Conservation (phyloP, 2,797 vertebrate genomes). For the Etheostoma perlongum region DNA sequence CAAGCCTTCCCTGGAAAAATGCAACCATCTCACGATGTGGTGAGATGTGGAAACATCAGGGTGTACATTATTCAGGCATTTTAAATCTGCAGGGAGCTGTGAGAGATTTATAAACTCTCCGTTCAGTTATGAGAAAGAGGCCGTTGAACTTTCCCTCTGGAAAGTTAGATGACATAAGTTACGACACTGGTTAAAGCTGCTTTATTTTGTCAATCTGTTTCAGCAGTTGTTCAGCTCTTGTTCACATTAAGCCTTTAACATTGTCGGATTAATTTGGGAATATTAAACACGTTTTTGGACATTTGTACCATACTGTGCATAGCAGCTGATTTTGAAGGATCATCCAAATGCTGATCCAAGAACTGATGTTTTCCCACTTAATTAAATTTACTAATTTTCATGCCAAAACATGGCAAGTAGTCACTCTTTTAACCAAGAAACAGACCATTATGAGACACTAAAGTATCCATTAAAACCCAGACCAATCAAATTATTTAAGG, state of each 20-base stretch:
- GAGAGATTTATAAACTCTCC: constrained; percentile 72
- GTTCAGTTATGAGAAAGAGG: constrained; percentile 47
- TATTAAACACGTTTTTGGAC: constrained; percentile 33
- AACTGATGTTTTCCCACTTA: constrained; percentile 35
- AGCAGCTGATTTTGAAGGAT: constrained; percentile 33
- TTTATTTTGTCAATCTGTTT: constrained; percentile 46
- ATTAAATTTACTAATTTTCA: constrained; percentile 41
- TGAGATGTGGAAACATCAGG: constrained; percentile 72
- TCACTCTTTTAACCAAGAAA: constrained; percentile 23
- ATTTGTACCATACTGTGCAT: constrained; percentile 20
- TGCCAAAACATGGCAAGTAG: constrained; percentile 33
- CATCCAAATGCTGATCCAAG: constrained; percentile 19
- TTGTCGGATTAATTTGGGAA: constrained; percentile 24
- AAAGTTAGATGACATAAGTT: constrained; percentile 64
- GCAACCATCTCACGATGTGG: constrained; percentile 66
- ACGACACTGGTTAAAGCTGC: constrained; percentile 36
- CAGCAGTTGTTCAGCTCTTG: constrained; percentile 25
- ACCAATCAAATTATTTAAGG: constrained; percentile 47
- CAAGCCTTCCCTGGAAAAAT: constrained; percentile 71
- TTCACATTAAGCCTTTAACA: constrained; percentile 13
- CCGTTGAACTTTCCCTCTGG: constrained; percentile 40
- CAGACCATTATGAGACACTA: constrained; percentile 46
- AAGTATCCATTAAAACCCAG: constrained; percentile 39
- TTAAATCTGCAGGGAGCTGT: constrained; percentile 60
- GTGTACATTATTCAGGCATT: constrained; percentile 63